Percentiles rank a stretch among this genome's conserved stretches.
Evolutionary conservation across 2,113 vertebrate genomes (phyloP).

Genomic region (Xenopus laevis): DNA sequence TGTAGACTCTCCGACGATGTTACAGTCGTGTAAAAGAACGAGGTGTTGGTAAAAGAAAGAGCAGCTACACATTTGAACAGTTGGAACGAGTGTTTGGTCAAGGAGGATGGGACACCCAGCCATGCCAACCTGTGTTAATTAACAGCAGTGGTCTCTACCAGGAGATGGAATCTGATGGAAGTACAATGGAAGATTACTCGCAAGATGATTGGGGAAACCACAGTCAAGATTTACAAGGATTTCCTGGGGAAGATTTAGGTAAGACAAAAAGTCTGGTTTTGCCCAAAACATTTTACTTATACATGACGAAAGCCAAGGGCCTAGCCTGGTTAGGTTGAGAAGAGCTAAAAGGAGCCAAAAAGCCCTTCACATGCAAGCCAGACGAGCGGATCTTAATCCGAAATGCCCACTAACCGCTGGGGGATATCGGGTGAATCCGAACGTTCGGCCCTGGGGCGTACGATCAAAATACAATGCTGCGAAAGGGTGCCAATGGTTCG

Average conservation of each 20-base stretch:
- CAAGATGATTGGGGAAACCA: slow-evolving; percentile 97
- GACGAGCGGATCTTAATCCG: no score
- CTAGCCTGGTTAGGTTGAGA: no score
- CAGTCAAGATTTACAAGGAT: slow-evolving; percentile 87
- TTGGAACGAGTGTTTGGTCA: slow-evolving; percentile 98
- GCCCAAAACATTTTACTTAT: not conserved
- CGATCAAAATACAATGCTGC: no score
- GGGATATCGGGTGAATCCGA: no score
- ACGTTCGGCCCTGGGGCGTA: no score
- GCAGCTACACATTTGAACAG: slow-evolving; percentile 98
- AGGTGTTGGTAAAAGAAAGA: slow-evolving; percentile 94
- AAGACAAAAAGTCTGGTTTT: slow-evolving; percentile 46
- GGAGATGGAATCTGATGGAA: slow-evolving; percentile 95
- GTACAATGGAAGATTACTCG: slow-evolving; percentile 93
- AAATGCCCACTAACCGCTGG: no score
- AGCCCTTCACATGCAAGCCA: no score
- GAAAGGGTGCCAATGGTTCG: no score
- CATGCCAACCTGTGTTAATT: slow-evolving; percentile 94
- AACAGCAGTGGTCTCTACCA: slow-evolving; percentile 97
- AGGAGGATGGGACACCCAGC: slow-evolving; percentile 95
- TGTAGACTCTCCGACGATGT: slow-evolving; percentile 90
- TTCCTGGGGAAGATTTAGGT: slow-evolving; percentile 93
- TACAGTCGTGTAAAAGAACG: slow-evolving; percentile 98
- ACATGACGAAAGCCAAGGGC: no score
- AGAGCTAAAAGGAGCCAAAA: no score